Evolutionary conservation across 2,113 vertebrate genomes (phyloP).

Genomic region (Castor canadensis): DNA sequence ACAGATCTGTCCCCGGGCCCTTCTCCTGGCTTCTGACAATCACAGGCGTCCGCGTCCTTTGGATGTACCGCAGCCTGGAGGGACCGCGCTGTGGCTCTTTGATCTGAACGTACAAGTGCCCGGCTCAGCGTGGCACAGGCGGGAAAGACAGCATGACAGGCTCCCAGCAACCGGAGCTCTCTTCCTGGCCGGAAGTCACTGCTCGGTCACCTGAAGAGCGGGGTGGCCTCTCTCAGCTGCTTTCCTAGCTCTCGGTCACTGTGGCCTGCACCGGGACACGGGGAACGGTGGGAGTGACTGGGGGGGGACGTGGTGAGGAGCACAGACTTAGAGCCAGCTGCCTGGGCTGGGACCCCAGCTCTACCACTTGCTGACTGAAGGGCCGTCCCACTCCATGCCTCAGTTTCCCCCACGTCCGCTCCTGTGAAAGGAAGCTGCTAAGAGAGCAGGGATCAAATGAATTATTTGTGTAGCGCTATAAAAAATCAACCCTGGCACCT

Average conservation of each 20-base stretch:
- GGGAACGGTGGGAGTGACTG: too few relatives aligned
- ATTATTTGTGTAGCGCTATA: neutral
- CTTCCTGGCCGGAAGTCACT: neutral
- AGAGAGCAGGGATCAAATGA: too few relatives aligned
- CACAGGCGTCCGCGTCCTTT: neutral
- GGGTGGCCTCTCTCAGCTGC: neutral
- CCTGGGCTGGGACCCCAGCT: neutral
- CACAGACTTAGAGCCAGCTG: too few relatives aligned
- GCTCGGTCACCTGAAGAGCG: neutral
- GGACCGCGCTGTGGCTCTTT: neutral
- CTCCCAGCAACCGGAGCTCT: too few relatives aligned
- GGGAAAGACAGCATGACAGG: neutral
- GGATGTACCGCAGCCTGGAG: too few relatives aligned
- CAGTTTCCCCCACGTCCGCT: neutral
- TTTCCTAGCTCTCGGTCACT: too few relatives aligned
- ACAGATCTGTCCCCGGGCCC: neutral
- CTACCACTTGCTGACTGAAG: neutral
- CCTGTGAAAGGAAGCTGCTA: neutral
- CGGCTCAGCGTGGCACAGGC: neutral
- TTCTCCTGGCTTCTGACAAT: neutral
- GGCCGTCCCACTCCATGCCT: neutral
- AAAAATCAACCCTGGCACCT: neutral
- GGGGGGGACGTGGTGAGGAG: too few relatives aligned
- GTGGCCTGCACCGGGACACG: too few relatives aligned
- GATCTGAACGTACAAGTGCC: neutral